Percentiles rank a stretch among this genome's conserved stretches.
phyloP scores from a whole-genome alignment of 2,888 invertebrate genomes.

The Drosophila mulleri region DNA sequence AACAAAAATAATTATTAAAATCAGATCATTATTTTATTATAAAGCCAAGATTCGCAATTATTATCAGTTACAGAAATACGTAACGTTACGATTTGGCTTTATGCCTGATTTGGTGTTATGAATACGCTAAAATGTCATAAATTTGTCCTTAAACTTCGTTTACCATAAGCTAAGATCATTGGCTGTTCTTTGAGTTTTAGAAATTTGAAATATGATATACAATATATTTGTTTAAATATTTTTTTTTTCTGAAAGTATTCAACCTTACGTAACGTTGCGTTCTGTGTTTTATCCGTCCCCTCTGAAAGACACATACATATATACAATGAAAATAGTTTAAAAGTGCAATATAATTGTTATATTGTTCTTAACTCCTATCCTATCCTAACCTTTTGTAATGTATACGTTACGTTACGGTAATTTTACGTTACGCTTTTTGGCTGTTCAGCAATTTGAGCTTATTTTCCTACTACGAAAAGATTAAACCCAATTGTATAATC shows the following conservation, averaged over 20 bases:
- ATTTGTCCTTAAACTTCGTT: neutral
- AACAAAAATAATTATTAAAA: neutral
- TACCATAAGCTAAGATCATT: neutral
- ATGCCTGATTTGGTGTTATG: neutral
- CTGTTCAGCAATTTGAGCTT: constrained; percentile 18
- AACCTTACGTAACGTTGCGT: neutral
- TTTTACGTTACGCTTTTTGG: constrained; percentile 17
- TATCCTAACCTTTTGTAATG: constrained; percentile 2
- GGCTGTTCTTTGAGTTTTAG: neutral
- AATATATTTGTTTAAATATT: neutral
- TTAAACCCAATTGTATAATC: constrained; percentile 14
- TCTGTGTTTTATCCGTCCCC: neutral
- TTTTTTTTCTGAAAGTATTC: neutral
- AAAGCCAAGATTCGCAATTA: neutral
- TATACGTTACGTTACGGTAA: constrained; percentile 7
- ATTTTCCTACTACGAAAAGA: constrained; percentile 11
- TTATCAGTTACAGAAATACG: neutral
- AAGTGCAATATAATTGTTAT: neutral
- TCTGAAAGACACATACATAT: neutral
- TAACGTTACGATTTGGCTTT: neutral
- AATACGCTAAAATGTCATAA: neutral
- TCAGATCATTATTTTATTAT: neutral
- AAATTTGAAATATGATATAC: neutral
- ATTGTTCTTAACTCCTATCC: neutral
- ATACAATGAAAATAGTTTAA: neutral